Conservation (phyloP, 1,140 invertebrate genomes). For the Rhyzopertha dominica region DNA sequence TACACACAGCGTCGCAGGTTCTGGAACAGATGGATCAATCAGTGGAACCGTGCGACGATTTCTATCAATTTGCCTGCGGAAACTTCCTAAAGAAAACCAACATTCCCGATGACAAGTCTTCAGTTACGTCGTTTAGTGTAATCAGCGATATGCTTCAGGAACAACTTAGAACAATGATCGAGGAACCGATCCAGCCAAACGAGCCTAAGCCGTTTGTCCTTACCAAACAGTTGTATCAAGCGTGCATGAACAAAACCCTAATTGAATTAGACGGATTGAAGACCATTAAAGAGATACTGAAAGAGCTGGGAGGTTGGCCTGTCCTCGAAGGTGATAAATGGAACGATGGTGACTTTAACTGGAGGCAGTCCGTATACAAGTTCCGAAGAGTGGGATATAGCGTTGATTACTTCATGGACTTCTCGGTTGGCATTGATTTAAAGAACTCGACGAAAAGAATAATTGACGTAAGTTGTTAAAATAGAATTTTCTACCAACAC, state of each 20-base stretch:
- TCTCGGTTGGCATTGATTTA: constrained; percentile 84
- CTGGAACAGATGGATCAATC: constrained; percentile 66
- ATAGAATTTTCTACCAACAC: constrained; percentile 5
- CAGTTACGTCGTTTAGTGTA: constrained; percentile 65
- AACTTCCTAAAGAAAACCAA: constrained; percentile 64
- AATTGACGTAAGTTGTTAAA: constrained; percentile 73
- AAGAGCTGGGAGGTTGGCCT: constrained; percentile 85
- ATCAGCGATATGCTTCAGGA: constrained; percentile 76
- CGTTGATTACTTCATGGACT: constrained; percentile 89
- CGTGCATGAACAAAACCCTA: constrained; percentile 77
- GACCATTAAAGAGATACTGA: constrained; percentile 65
- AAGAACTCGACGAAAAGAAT: constrained; percentile 81
- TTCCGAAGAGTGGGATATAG: constrained; percentile 77
- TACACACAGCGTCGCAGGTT: constrained; percentile 67
- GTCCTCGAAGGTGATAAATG: constrained; percentile 73
- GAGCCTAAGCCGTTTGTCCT: constrained; percentile 70
- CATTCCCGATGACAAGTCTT: constrained; percentile 78
- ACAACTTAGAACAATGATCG: constrained; percentile 69
- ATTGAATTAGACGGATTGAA: constrained; percentile 69
- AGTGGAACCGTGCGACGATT: constrained; percentile 85
- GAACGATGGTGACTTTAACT: constrained; percentile 61
- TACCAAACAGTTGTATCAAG: constrained; percentile 72
- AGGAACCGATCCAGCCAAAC: constrained; percentile 56
- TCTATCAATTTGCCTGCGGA: constrained; percentile 81
- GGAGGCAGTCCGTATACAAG: constrained; percentile 77